These are phyloP conservation scores for Timema cristinae DNA, from an alignment of 2,888 invertebrate species.

Conservation along the genomic window DNA sequence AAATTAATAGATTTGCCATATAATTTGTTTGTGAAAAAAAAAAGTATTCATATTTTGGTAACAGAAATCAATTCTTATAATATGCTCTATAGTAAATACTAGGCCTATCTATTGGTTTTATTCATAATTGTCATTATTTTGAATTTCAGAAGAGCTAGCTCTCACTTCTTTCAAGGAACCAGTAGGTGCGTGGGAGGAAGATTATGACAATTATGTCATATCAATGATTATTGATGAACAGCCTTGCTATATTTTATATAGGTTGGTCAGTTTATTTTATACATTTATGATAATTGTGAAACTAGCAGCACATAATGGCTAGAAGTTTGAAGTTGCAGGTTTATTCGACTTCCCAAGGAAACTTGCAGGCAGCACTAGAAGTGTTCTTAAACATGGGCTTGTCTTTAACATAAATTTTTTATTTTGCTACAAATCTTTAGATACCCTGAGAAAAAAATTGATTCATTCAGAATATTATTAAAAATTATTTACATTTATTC, in stretches of 20 bases:
- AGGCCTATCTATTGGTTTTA: constrained; percentile 17
- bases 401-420: too few relatives aligned
- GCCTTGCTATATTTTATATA: constrained; percentile 88
- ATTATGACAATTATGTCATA: constrained; percentile 72
- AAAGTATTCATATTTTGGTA: neutral
- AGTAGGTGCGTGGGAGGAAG: constrained; percentile 75
- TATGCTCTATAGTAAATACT: too few relatives aligned
- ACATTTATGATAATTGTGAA: too few relatives aligned
- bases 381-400: too few relatives aligned
- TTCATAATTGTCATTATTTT: constrained; percentile 25
- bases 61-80: neutral
- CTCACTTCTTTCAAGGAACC: constrained; percentile 62
- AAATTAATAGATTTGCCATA: neutral
- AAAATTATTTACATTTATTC: too few relatives aligned
- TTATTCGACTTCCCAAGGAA: too few relatives aligned
- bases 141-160: constrained; percentile 66
- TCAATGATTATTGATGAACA: constrained; percentile 70
- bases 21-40: neutral
- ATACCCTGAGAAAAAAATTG: too few relatives aligned
- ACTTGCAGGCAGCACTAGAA: too few relatives aligned
- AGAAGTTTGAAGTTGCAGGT: too few relatives aligned
- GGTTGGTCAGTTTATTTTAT: constrained; percentile 45
- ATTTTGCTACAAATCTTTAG: too few relatives aligned
- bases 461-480: too few relatives aligned
- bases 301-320: too few relatives aligned